phyloP scores from a whole-genome alignment of 2,797 vertebrate genomes.

The Vipera ursinii region DNA sequence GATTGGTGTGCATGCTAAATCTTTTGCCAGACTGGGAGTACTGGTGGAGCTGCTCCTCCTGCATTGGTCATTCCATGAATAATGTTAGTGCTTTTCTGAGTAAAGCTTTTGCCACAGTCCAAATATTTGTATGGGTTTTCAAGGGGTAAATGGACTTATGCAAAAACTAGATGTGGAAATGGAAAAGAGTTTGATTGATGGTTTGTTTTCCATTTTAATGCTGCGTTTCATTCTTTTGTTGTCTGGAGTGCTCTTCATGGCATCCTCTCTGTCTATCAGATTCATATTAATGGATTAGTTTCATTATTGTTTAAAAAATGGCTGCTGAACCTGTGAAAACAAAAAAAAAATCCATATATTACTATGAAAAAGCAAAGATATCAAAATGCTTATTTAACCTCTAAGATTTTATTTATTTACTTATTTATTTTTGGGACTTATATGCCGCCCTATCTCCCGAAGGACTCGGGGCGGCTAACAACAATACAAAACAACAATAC shows the following conservation, averaged over 20 bases:
- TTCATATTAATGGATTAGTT: neutral
- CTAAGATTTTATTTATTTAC: neutral
- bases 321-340: neutral
- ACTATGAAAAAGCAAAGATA: neutral
- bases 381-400: neutral
- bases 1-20: neutral
- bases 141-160: neutral
- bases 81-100: neutral
- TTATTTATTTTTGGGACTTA: no score
- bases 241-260: neutral
- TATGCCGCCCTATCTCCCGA: no score
- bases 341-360: neutral
- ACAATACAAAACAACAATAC: no score
- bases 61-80: neutral
- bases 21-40: neutral
- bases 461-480: no score
- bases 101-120: neutral
- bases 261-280: neutral
- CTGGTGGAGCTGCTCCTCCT: neutral
- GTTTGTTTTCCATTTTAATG: neutral
- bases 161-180: neutral
- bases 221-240: neutral
- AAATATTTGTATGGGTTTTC: neutral
- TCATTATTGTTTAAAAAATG: neutral
- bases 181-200: neutral